Conservation (phyloP, 1,140 invertebrate genomes). For the Drosophila navojoa region DNA sequence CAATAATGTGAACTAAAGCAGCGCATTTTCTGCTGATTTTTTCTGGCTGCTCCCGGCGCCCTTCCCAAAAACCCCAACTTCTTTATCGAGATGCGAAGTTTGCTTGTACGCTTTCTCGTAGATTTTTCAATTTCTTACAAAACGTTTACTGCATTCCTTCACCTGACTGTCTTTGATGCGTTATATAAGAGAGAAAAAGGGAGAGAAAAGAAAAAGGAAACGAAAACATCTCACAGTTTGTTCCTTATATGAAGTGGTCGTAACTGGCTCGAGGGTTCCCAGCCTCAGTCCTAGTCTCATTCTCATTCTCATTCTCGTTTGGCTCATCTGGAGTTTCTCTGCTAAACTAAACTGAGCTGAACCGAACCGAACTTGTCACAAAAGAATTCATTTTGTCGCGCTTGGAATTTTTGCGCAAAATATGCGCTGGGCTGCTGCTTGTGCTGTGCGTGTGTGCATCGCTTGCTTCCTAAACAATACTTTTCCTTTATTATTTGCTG, state of each 20-base stretch:
- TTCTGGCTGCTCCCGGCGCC: neutral
- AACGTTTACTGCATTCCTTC: slow-evolving; percentile 74
- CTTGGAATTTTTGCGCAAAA: slow-evolving; percentile 67
- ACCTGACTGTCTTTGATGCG: slow-evolving; percentile 77
- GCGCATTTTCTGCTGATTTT: slow-evolving; percentile 74
- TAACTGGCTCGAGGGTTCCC: slow-evolving; percentile 22
- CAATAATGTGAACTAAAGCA: slow-evolving; percentile 77
- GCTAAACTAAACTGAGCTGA: slow-evolving; percentile 46
- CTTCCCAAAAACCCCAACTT: neutral
- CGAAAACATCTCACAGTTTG: slow-evolving; percentile 13
- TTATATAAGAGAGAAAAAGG: slow-evolving; percentile 33
- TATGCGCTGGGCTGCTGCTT: slow-evolving; percentile 56
- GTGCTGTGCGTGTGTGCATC: slow-evolving; percentile 32
- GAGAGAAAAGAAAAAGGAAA: slow-evolving; percentile 10
- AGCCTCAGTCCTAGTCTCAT: neutral
- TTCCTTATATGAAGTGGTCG: slow-evolving; percentile 43
- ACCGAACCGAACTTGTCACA: slow-evolving; percentile 64
- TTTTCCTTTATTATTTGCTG: slow-evolving; percentile 37
- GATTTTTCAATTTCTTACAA: slow-evolving; percentile 82
- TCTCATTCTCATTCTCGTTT: neutral
- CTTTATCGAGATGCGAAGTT: slow-evolving; percentile 2
- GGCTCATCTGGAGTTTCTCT: slow-evolving; percentile 7
- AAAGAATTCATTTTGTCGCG: slow-evolving; percentile 79
- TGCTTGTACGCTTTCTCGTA: slow-evolving; percentile 32
- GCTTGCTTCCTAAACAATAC: slow-evolving; percentile 19